Percentiles rank a stretch among this genome's conserved stretches.
These are phyloP conservation scores for Bombus vancouverensis DNA, from an alignment of 1,140 invertebrate genomes.

Conservation along the genomic window DNA sequence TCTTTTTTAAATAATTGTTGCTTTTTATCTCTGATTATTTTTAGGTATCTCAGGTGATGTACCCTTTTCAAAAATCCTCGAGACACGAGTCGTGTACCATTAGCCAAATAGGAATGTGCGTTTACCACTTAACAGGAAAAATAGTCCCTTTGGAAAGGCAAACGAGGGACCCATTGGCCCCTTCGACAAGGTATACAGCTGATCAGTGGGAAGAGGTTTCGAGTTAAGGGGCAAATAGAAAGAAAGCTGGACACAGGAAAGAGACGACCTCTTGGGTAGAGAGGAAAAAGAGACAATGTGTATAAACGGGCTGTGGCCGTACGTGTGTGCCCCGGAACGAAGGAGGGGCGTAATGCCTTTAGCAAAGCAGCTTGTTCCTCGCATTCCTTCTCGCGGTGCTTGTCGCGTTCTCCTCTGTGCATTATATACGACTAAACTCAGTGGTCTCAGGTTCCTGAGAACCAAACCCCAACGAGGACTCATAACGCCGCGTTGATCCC, in stretches of 20 bases:
- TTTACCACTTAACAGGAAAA: not conserved
- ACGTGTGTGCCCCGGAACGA: not conserved
- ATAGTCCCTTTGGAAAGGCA: not conserved
- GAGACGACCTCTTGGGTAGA: not conserved
- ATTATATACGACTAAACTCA: conserved; percentile 66
- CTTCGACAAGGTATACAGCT: conserved; percentile 15
- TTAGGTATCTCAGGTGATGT: too few species aligned
- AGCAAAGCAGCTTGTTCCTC: conserved; percentile 46
- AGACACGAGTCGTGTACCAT: too few species aligned
- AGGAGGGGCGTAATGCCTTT: conserved; percentile 40
- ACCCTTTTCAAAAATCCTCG: too few species aligned
- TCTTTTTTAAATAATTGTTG: too few species aligned
- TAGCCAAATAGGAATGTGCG: too few species aligned
- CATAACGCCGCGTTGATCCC: conserved; percentile 53
- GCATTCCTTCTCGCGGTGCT: conserved; percentile 50
- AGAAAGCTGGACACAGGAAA: conserved; percentile 29
- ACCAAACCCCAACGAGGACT: conserved; percentile 52
- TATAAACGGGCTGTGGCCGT: too few species aligned
- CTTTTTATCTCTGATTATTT: too few species aligned
- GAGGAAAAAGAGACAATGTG: conserved; percentile 31
- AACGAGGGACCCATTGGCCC: not conserved
- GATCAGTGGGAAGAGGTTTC: conserved; percentile 25
- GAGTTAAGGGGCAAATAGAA: conserved; percentile 49
- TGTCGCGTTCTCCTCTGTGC: conserved; percentile 56
- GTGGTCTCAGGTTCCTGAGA: conserved; percentile 69